Evolutionary conservation across 2,797 vertebrate genomes (phyloP), one percentile per base, ranked within the genome.

Genomic region (Pangasius mekongensis): DNA sequence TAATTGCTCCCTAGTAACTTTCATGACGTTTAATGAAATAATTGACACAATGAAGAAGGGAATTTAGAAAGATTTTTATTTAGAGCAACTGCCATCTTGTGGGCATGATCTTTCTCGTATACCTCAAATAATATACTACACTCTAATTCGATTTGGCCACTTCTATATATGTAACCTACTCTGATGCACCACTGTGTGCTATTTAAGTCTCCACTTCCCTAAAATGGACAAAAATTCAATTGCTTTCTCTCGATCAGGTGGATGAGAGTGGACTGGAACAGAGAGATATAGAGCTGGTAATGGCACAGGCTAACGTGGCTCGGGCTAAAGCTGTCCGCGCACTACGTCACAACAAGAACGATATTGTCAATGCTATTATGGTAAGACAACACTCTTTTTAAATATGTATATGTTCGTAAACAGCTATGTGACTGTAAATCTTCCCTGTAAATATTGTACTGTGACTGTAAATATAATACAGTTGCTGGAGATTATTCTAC

Each of bases 341-440:
- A 0, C 96, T 99, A 86, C 96, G 97, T 93, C 97, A 98, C 96
- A 99, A 98, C 97, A 98, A 99, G 95, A 99, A 99, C 20, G 98
- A 99, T 93, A 99, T 99, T 5, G 98, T 99, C 94, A 99, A 99
- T 2, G 98, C 98, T 94, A 99, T 99, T 93, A 99, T 99, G 98
- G 98, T 99, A 93, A 98, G 97, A 49, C 20, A 47, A 22, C 18
- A 24, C 2, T 22, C 4, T 49, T 56, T 60, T 60, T 13, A 47
- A 0, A 14, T 47, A 47, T 47, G 54, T 52, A 47, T 47, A 49
- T 43, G 2, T 77, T 22, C 5, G 49, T 49, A 58, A 13, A 24
- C 14, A 62, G 16, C 4, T 33, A 36, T 7, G 2, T 64, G 69
- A 18, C 7, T 43, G 18, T 71, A 39, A 22, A 3, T 56, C 3